Evolutionary conservation across 2,113 vertebrate genomes (phyloP), one percentile per base, ranked within the genome.

Genomic region (Centrocercus urophasianus): DNA sequence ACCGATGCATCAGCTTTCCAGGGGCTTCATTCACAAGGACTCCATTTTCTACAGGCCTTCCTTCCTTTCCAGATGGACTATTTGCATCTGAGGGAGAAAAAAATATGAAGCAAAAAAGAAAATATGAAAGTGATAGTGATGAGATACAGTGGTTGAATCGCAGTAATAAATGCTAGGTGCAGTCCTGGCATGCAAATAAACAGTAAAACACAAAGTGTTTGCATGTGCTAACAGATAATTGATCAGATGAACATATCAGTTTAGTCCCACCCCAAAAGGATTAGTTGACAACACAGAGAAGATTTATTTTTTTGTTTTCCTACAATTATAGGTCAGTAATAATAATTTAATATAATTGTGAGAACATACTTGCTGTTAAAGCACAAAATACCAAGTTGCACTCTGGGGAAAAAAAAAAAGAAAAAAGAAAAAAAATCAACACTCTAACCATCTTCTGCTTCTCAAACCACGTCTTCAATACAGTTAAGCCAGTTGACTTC

Each of bases 11-110:
- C 32, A 86, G 1, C 36, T 88, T 98, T 32, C 94, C 96, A 5
- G 92, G 6, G 1, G 42, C 30, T 42, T 98, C 98, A 0, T n/a
- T 96, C 42, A 97, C 83, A 21, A 98, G 90, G 8, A 96, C 65
- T 36, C 98, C 98, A 2, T 99, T 99, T 91, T 99, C 99, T 14
- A 97, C 1, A 13, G 54, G 97, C 88, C 96, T 98, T 54, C 56
- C 91, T 57, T 98, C 98, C 76, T 97, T 98, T 47, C 43, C 63
- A 57, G 93, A 70, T 25, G 97, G 95, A 28, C 86, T 73, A 1
- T 38, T 83, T 59, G 94, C 4, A 59, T 98, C 98, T 97, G 71
- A 38, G 12, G 27, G 7, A 36, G 1, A 4, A 63, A 40, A 40
- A 43, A 43, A 40, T 76, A 20, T 24, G 19, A 86, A 81, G 61